phyloP scores from a whole-genome alignment of 2,888 invertebrate species.

The Polylopha cassiicola region DNA sequence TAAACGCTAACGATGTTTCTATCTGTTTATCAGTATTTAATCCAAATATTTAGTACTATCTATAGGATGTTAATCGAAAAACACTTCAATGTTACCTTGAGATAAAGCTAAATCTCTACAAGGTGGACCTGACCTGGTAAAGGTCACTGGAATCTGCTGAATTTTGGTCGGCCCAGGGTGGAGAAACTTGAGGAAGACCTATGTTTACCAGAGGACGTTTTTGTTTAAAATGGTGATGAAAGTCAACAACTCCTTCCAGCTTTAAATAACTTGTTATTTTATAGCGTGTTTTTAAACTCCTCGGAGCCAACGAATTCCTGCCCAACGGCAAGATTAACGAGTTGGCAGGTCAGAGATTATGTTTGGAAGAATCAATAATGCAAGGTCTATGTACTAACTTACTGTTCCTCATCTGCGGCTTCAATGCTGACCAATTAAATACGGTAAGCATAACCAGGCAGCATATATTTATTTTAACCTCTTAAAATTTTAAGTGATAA shows the following conservation, averaged over 20 bases:
- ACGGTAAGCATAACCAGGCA: conserved; percentile 59
- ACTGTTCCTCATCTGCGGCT: conserved; percentile 79
- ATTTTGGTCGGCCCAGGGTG: too few species aligned
- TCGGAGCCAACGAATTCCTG: conserved; percentile 75
- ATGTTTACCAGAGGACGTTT: too few species aligned
- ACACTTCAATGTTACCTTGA: too few species aligned
- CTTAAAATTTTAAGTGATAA: too few species aligned
- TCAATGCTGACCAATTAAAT: conserved; percentile 70
- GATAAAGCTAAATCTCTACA: too few species aligned
- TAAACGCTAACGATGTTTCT: conserved; percentile 23
- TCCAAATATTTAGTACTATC: too few species aligned
- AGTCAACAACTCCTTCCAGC: neutral
- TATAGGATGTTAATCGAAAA: too few species aligned
- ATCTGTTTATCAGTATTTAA: too few species aligned
- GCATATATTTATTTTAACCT: conserved; percentile 3
- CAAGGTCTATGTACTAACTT: conserved; percentile 78
- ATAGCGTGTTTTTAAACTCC: conserved; percentile 55
- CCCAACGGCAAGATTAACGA: conserved; percentile 73
- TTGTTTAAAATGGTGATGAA: too few species aligned
- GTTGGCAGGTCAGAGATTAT: conserved; percentile 63
- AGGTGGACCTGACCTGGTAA: too few species aligned
- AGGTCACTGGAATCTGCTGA: too few species aligned
- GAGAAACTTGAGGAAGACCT: too few species aligned
- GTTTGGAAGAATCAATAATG: conserved; percentile 67
- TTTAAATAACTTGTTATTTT: conserved; percentile 18